Evolutionary conservation across 2,888 invertebrate species (phyloP).

Genomic region (Ceramica pisi): DNA sequence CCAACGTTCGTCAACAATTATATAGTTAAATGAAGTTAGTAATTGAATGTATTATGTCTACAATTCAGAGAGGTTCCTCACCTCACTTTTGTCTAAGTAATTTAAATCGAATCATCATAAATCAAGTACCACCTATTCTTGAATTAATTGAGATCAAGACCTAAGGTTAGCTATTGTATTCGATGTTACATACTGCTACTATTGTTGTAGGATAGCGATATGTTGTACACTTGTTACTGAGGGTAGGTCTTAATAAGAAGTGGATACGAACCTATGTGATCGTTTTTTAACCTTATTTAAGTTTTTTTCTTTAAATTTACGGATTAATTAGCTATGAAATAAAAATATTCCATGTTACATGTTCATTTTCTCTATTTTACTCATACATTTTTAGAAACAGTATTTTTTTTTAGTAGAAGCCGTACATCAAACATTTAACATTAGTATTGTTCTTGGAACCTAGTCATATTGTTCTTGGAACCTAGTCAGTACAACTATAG

Average conservation of each 20-base stretch:
- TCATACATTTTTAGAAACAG: no score
- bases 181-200: constrained; percentile 9
- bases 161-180: constrained; percentile 22
- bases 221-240: not conserved
- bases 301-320: no score
- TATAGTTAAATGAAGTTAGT: constrained; percentile 10
- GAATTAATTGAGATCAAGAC: constrained; percentile 35
- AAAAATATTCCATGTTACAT: no score
- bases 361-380: no score
- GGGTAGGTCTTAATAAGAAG: not conserved
- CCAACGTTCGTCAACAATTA: constrained; percentile 1
- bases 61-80: not conserved
- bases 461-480: no score
- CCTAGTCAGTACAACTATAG: no score
- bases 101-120: constrained; percentile 24
- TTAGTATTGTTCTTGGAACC: no score
- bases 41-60: not conserved
- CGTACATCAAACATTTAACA: no score
- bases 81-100: constrained; percentile 1
- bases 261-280: no score
- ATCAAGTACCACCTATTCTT: constrained; percentile 23
- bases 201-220: constrained; percentile 16
- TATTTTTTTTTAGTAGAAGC: no score
- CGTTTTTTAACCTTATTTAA: no score
- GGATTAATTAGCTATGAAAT: no score